Evolutionary conservation across 35 echinoderm and acorn worm species (phyloP).

Genomic region (Heliocidaris erythrogramma): DNA sequence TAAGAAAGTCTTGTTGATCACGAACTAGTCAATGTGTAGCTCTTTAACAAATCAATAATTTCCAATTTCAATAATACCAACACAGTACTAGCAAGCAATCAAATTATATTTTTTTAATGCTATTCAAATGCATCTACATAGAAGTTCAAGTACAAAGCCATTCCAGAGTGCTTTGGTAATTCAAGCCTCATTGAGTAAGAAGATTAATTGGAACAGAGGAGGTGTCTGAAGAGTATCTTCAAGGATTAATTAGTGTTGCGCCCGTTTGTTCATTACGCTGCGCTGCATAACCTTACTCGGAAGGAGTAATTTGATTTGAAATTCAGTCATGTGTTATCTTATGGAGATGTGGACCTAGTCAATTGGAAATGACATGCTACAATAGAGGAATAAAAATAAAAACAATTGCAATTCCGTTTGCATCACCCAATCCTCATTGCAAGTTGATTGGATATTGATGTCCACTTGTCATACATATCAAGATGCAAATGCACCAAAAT

Average conservation of each 20-base stretch:
- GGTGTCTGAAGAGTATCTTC: not conserved
- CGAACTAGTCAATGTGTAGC: not conserved
- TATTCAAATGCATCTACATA: not conserved
- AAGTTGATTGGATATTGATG: not conserved
- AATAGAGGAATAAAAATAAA: not conserved
- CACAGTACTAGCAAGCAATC: not conserved
- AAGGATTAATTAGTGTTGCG: not conserved
- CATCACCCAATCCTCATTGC: not conserved
- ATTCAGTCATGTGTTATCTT: slow-evolving; percentile 3
- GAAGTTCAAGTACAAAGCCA: not conserved
- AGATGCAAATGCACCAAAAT: not conserved
- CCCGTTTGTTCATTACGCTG: not conserved
- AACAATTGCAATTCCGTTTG: not conserved
- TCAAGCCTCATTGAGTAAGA: not conserved
- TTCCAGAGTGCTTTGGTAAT: not conserved
- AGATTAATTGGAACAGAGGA: slow-evolving; percentile 11
- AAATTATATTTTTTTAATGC: not conserved
- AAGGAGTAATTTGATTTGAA: not conserved
- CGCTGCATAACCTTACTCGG: not conserved
- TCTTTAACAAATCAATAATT: not conserved
- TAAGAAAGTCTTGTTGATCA: not conserved
- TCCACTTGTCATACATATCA: not conserved
- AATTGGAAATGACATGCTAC: not conserved
- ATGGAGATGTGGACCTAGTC: not conserved
- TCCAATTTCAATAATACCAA: not conserved